Base-by-base conservation (phyloP, 2,797 vertebrate genomes). In the Bradypodion ventrale region DNA sequence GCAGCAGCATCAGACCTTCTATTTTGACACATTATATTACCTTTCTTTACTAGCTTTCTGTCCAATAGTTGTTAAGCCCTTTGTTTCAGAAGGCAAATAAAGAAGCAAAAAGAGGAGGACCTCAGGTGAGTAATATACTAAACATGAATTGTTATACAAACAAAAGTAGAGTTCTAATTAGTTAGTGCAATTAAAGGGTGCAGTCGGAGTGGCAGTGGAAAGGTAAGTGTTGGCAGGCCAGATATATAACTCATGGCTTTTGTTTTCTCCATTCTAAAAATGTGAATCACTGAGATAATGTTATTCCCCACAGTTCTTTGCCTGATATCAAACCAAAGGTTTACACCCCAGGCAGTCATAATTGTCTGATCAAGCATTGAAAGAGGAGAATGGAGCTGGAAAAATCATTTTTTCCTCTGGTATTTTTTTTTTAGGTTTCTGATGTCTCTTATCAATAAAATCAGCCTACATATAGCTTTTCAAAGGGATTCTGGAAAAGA, bases 361-460 rank as follows among this genome's bases (percentile, higher is more conserved):
- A 83, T 68, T 32, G 62, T 52, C 63, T 59, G 62, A 83, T 83
- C 68, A 77, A 77, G 63, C 74, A 42, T 42, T 83, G 74, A 68
- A 83, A 83, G 52, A 37, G 35, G 35, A 76, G 46, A 40, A 83
- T 77, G 27, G 46, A 83, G 49, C 59, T 69, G 29, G 63, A 72
- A 84, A 42, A 46, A n/a, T 60, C 37, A 16, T 35, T 35, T n/a
- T 46, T 35, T 35, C 8, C 23, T 21, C 19, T n/a, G 21, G 23
- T 70, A 84, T 84, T 27, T 78, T 77, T 78, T 77, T 83, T 78
- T 72, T 46, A 84, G 76, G 73, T 63, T 35, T 76, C 44, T 75
- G 46, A 83, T 49, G 75, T 56, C 75, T 62, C 65, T 78, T 78
- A 84, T 78, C 83, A 78, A 78, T 84, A 78, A 84, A 62, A 72